A percentile compares a stretch with the other conserved stretches of the same genome.
Conservation (phyloP, 1,140 invertebrate genomes). For the Gerris buenoi region DNA sequence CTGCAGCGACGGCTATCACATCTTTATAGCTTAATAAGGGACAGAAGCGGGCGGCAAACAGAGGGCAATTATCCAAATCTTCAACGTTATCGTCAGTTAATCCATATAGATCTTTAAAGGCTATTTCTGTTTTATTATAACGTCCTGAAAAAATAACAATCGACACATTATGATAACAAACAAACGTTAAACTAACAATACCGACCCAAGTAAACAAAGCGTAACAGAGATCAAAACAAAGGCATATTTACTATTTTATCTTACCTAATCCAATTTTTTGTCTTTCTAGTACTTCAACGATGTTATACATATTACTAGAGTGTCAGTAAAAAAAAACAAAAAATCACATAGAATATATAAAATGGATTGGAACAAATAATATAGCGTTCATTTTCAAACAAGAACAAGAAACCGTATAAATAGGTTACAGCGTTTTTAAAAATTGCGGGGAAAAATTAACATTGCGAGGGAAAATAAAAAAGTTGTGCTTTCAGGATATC, state of each 20-base stretch:
- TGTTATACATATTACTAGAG: not conserved
- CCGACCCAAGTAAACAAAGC: not conserved
- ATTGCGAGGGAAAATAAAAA: no score
- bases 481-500: no score
- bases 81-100: not conserved
- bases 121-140: not conserved
- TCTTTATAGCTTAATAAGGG: conserved; percentile 39
- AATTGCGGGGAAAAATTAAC: no score
- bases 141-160: not conserved
- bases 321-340: no score
- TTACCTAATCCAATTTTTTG: not conserved
- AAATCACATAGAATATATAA: no score
- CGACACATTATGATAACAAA: not conserved
- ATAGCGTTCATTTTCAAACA: no score
- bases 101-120: not conserved
- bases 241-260: not conserved
- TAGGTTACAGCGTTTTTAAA: no score
- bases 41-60: conserved; percentile 34
- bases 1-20: conserved; percentile 64
- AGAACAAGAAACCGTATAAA: no score
- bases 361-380: not conserved
- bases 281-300: not conserved
- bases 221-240: not conserved
- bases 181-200: not conserved
- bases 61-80: conserved; percentile 17